Percentiles rank a stretch among this genome's conserved stretches.
Evolutionary conservation across 2,888 invertebrate genomes (phyloP).

Genomic region (Zhengitettix transpicula): DNA sequence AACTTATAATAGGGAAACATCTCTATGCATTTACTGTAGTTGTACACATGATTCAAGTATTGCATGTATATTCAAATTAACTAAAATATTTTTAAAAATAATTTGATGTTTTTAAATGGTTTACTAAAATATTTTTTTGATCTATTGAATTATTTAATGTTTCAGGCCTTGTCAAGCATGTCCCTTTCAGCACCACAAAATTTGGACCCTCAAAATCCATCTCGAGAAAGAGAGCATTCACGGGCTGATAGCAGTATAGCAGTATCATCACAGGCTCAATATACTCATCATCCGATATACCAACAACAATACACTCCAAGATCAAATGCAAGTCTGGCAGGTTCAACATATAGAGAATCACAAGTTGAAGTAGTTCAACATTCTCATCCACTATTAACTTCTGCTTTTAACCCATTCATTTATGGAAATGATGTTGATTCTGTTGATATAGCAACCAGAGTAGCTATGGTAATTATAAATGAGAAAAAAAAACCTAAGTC

Average conservation of each 20-base stretch:
- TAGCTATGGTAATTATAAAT: constrained; percentile 69
- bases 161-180: neutral
- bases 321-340: neutral
- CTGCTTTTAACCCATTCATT: constrained; percentile 65
- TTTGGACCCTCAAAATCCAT: neutral
- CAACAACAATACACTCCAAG: neutral
- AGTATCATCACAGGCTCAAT: constrained; percentile 2
- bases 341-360: neutral
- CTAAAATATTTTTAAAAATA: too few relatives aligned
- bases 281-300: neutral
- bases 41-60: too few relatives aligned
- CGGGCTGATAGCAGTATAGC: neutral
- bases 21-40: too few relatives aligned
- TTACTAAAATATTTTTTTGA: neutral
- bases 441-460: constrained; percentile 92
- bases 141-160: neutral
- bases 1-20: too few relatives aligned
- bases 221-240: neutral
- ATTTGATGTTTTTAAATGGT: neutral
- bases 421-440: constrained; percentile 92
- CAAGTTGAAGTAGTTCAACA: neutral
- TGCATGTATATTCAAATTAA: too few relatives aligned
- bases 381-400: constrained; percentile 15
- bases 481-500: neutral
- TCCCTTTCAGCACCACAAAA: neutral